phyloP scores from a whole-genome alignment of 2,113 vertebrate genomes.

The Gymnarchus niloticus region DNA sequence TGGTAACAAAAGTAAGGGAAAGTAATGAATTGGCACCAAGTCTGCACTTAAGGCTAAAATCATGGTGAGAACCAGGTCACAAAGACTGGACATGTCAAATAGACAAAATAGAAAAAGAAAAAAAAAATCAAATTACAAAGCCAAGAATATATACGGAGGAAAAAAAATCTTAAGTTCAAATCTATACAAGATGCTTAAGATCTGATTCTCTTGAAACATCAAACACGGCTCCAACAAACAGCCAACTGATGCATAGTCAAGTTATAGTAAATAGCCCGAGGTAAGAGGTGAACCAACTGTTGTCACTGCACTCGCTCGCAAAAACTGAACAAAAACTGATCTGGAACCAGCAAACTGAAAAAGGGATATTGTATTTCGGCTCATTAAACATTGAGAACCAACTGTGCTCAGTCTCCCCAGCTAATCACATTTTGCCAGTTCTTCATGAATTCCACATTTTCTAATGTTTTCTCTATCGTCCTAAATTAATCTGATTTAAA shows the following conservation, averaged over 20 bases:
- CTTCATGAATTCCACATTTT: neutral
- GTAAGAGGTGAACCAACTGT: neutral
- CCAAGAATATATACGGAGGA: no score
- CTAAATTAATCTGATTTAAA: neutral
- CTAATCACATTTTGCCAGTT: neutral
- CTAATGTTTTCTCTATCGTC: neutral
- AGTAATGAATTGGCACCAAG: neutral
- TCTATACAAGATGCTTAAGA: no score
- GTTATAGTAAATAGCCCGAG: neutral
- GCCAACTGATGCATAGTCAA: neutral
- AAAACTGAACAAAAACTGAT: neutral
- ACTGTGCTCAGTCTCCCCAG: neutral
- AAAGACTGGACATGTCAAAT: neutral
- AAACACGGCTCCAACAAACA: neutral
- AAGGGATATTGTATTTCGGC: neutral
- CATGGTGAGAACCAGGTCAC: neutral
- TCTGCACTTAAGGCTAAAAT: neutral
- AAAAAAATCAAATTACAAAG: no score
- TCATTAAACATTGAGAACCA: neutral
- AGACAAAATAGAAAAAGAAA: neutral
- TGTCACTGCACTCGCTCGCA: neutral
- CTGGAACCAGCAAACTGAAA: neutral
- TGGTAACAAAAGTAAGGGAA: constrained; percentile 43
- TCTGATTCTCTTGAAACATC: no score
- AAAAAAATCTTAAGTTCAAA: no score